phyloP scores from a whole-genome alignment of 2,797 vertebrate genomes.

The Orientallactaga sibirica region DNA sequence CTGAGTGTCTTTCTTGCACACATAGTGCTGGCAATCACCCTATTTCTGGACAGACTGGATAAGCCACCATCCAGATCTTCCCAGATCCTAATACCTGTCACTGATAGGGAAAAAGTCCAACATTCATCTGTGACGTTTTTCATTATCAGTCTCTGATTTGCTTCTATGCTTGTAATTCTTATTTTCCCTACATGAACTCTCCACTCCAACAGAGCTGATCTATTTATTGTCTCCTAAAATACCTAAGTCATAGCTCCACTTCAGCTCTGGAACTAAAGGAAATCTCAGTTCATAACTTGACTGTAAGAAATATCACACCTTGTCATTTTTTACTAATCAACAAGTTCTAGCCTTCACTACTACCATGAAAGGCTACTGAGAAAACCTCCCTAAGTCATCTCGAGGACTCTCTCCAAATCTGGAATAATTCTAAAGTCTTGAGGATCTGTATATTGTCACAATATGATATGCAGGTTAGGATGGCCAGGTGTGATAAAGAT shows the following conservation, averaged over 20 bases:
- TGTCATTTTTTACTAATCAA: constrained; percentile 17
- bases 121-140: not conserved
- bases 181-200: not conserved
- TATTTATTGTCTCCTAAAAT: not conserved
- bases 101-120: not conserved
- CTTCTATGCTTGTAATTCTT: not conserved
- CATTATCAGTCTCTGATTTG: not conserved
- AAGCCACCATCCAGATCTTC: not conserved
- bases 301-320: constrained; percentile 5
- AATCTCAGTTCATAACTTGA: constrained; percentile 27
- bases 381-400: not conserved
- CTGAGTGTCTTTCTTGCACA: not conserved
- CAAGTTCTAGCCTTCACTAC: not conserved
- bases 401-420: not conserved
- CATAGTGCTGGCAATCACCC: not conserved
- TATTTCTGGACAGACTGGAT: not conserved
- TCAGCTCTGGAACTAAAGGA: not conserved
- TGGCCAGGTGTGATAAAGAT: not conserved
- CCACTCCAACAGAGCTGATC: not conserved
- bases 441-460: not conserved
- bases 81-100: not conserved
- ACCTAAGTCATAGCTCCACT: not conserved
- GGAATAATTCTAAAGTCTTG: not conserved
- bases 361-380: not conserved
- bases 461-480: not conserved